These are phyloP conservation scores for Engraulis encrasicolus DNA, from an alignment of 2,113 vertebrate genomes.

Conservation along the genomic window DNA sequence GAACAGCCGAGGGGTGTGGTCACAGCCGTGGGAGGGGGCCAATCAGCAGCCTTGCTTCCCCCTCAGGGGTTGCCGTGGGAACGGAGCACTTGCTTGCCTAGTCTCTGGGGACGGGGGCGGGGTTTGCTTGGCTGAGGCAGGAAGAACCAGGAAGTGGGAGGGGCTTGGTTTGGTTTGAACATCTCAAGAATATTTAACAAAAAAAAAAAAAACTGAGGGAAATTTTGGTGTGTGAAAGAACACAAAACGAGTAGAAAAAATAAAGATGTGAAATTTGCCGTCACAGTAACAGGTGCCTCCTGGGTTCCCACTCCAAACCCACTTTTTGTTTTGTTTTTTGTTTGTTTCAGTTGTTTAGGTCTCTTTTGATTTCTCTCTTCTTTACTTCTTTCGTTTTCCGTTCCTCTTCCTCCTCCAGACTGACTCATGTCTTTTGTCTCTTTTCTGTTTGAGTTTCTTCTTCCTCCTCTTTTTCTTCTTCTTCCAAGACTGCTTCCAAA, in stretches of 20 bases:
- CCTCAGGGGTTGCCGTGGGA: conserved; percentile 30
- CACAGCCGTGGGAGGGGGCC: conserved; percentile 47
- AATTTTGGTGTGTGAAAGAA: conserved; percentile 33
- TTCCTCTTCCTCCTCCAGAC: conserved; percentile 87
- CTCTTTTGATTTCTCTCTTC: conserved; percentile 90
- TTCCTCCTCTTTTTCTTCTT: conserved; percentile 81
- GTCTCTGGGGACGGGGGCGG: too few relatives aligned
- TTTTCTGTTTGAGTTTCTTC: conserved; percentile 81
- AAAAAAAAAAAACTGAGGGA: conserved; percentile 2
- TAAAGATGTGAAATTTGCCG: conserved; percentile 35
- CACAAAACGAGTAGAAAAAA: conserved; percentile 2
- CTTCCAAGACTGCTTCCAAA: conserved; percentile 91
- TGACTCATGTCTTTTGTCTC: conserved; percentile 88
- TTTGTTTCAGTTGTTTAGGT: conserved; percentile 73
- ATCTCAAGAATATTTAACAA: not conserved
- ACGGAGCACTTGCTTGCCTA: conserved; percentile 31
- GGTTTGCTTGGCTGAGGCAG: conserved; percentile 21
- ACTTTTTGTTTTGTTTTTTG: conserved; percentile 64
- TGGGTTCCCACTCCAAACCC: conserved; percentile 83
- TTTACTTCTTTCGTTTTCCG: conserved; percentile 87
- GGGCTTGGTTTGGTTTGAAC: conserved; percentile 18
- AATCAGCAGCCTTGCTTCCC: conserved; percentile 45
- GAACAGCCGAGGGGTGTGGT: conserved; percentile 68
- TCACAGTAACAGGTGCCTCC: conserved; percentile 82
- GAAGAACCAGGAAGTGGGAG: not conserved